Evolutionary conservation across 2,888 invertebrate genomes (phyloP).

Genomic region (Thymelicus sylvestris): DNA sequence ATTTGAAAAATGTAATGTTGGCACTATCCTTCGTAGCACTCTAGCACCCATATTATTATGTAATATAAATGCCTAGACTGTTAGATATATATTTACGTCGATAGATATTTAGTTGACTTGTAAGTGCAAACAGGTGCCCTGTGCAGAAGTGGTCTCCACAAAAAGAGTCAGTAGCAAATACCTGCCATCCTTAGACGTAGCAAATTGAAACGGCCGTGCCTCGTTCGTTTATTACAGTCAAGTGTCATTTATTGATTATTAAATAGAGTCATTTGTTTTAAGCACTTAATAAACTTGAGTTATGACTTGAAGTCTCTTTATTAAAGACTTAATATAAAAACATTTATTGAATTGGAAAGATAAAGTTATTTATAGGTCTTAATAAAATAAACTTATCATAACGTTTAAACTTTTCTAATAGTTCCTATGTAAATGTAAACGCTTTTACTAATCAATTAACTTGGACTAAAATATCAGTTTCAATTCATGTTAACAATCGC

Average conservation of each 20-base stretch:
- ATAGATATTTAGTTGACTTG: not conserved
- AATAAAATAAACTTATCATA: not conserved
- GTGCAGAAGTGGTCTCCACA: slow-evolving; percentile 6
- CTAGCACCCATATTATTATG: no score
- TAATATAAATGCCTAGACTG: no score
- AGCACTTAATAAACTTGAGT: slow-evolving; percentile 45
- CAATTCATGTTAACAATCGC: no score
- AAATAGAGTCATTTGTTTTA: slow-evolving; percentile 45
- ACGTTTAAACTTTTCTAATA: not conserved
- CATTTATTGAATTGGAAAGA: not conserved
- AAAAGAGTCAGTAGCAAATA: slow-evolving; percentile 24
- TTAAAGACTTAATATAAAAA: slow-evolving; percentile 13
- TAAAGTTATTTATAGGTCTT: no score
- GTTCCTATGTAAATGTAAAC: not conserved
- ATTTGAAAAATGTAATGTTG: no score
- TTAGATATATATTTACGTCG: not conserved
- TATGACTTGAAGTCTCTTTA: slow-evolving; percentile 20
- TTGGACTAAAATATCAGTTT: no score
- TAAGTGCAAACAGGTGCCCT: not conserved
- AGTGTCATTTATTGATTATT: slow-evolving; percentile 36
- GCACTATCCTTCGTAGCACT: no score
- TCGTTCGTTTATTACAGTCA: slow-evolving; percentile 22
- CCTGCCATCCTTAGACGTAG: slow-evolving; percentile 27
- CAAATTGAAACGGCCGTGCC: slow-evolving; percentile 21
- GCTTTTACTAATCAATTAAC: no score